phyloP scores from a whole-genome alignment of 2,888 invertebrate species.

The Macrosoma leucophasiata region DNA sequence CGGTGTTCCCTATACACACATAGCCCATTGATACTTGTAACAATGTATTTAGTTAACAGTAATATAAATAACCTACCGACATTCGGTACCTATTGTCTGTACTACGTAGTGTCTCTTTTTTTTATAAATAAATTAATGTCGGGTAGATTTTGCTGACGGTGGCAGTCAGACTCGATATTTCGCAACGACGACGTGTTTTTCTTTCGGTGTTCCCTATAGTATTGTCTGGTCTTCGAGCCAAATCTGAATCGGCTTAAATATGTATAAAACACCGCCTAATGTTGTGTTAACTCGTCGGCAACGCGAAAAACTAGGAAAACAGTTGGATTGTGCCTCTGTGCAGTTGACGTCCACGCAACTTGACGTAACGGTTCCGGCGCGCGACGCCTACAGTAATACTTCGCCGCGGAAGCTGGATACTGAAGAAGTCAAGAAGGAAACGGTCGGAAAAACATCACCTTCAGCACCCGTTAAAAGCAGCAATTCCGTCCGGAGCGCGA shows the following conservation, averaged over 20 bases:
- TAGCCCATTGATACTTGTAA: no score
- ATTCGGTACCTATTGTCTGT: no score
- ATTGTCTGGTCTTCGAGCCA: conserved; percentile 15
- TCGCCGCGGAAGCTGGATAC: neutral
- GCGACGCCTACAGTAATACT: neutral
- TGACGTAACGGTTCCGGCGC: conserved; percentile 1
- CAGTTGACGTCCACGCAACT: conserved; percentile 1
- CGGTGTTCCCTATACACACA: no score
- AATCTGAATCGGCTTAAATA: conserved; percentile 3
- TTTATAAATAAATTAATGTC: no score
- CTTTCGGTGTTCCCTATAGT: no score
- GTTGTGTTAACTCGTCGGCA: conserved; percentile 8
- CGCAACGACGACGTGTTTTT: no score
- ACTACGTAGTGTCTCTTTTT: no score
- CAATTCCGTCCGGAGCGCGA: conserved; percentile 5
- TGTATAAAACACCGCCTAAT: conserved; percentile 4
- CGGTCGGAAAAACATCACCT: neutral
- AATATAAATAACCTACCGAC: no score
- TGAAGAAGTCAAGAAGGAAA: neutral
- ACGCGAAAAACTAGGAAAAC: conserved; percentile 3
- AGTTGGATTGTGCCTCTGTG: conserved; percentile 4
- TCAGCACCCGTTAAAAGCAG: conserved; percentile 6
- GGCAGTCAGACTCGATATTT: no score
- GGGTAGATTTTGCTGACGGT: no score
- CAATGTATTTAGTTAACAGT: no score